Evolutionary conservation across 1,140 invertebrate species (phyloP), one percentile per base, ranked within the genome.

Genomic region (Trypoxylus dichotomus): DNA sequence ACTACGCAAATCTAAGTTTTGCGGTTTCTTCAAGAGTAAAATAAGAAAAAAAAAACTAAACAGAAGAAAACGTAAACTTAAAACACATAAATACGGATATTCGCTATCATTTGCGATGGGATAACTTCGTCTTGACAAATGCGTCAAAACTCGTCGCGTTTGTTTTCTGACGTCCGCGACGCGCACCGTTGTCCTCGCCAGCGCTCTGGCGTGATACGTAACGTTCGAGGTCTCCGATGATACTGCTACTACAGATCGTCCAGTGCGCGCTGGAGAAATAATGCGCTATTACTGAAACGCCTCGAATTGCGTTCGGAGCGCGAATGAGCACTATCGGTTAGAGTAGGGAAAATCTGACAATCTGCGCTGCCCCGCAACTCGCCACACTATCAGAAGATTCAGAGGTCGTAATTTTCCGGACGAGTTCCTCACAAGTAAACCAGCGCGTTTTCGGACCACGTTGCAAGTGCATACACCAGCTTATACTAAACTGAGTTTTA

Each of bases 361-460:
- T 54, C 13, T 5, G 47, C 47, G 47, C 6, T 54, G 47, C 32
- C 10, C 5, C 32, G 32, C 15, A 15, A 54, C 15, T 54, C 19
- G 15, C 47, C 19, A 54, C n/a, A n/a, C n/a, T n/a, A n/a, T n/a
- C n/a, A n/a, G n/a, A n/a, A n/a, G n/a, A n/a, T n/a, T 54, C 47
- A 54, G 19, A 54, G 47, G 47, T 54, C 15, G 47, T 15, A 54
- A 19, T 54, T 54, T 54, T 54, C 47, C 47, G 47, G 47, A n/a
- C 47, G 47, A 19, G 19, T 54, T 54, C 13, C 15, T 54, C 47
- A 7, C 32, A 2, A 37, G 32, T 7, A 37, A 8, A 54, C 15
- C 13, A 54, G 19, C 19, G 15, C 15, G 13, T 54, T 54, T 54
- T 19, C 47, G 78, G 92, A 88, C 85, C 89, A 89, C 1, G 27